Evolutionary conservation across 2,888 invertebrate species (phyloP).

Genomic region (Dusona sp.): DNA sequence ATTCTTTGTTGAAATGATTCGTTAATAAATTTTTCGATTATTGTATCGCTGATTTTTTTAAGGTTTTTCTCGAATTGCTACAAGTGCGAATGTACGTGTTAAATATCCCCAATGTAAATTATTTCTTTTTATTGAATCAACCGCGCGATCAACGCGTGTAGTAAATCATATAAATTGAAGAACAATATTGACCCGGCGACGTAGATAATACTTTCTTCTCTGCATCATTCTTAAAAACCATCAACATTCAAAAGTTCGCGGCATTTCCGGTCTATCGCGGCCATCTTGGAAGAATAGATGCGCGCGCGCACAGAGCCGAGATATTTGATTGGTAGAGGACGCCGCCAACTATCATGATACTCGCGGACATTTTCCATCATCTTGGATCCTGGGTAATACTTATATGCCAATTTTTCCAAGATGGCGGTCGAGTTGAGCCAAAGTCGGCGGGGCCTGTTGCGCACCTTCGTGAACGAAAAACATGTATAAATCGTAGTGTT

Average conservation of each 20-base stretch:
- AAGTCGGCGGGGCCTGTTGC: conserved; percentile 80
- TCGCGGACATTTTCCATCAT: conserved; percentile 75
- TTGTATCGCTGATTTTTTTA: no score
- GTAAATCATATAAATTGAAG: not conserved
- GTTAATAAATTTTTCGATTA: no score
- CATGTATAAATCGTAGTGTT: conserved; percentile 79
- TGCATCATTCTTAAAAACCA: not conserved
- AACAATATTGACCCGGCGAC: not conserved
- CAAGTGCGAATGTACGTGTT: no score
- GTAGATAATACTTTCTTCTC: not conserved
- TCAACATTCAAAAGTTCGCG: conserved; percentile 67
- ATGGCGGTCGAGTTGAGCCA: conserved; percentile 83
- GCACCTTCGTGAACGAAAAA: conserved; percentile 73
- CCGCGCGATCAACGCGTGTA: no score
- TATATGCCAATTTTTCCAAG: conserved; percentile 81
- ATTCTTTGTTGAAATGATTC: no score
- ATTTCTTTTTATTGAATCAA: no score
- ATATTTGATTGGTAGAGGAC: conserved; percentile 72
- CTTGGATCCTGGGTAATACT: conserved; percentile 77
- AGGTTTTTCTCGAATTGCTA: no score
- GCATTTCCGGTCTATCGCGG: not conserved
- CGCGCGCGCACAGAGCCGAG: conserved; percentile 68
- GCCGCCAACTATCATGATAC: conserved; percentile 73
- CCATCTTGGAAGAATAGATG: conserved; percentile 44
- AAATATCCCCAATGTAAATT: no score